These are phyloP conservation scores for Neofelis nebulosa DNA, from an alignment of 2,113 vertebrate species.

Conservation along the genomic window DNA sequence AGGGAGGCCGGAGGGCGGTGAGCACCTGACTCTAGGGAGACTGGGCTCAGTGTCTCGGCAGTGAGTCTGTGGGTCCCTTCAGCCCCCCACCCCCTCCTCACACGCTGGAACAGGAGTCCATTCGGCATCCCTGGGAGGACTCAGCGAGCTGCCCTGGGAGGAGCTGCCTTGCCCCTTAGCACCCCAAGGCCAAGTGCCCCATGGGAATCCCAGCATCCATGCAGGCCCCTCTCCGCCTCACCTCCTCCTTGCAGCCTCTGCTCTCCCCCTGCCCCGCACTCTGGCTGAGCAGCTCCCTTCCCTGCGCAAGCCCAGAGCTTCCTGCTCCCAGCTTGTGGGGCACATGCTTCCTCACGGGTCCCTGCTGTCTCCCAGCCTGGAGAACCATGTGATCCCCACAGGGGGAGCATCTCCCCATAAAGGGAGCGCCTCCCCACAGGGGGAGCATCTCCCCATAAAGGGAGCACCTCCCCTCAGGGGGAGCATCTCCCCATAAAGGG, in stretches of 20 bases:
- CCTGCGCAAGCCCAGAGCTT: neutral
- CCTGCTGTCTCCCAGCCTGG: neutral
- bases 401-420: neutral
- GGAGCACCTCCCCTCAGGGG: too few relatives aligned
- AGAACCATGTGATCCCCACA: neutral
- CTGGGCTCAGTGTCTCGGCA: neutral
- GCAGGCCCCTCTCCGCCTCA: neutral
- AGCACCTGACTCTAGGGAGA: neutral
- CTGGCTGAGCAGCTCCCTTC: neutral
- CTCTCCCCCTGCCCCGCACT: too few relatives aligned
- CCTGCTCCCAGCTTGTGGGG: neutral
- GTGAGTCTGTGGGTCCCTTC: rapidly evolving
- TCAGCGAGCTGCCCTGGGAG: neutral
- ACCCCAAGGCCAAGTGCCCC: neutral
- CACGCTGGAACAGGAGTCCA: too few relatives aligned
- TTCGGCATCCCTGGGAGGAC: rapidly evolving
- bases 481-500: neutral
- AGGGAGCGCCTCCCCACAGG: neutral
- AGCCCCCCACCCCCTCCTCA: neutral
- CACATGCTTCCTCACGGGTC: too few relatives aligned
- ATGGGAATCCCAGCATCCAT: too few relatives aligned
- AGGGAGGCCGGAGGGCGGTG: too few relatives aligned
- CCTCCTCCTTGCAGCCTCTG: neutral
- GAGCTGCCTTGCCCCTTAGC: rapidly evolving
- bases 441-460: neutral